Conservation (phyloP, 2,888 invertebrate genomes). For the Azorinus chamasolen region DNA sequence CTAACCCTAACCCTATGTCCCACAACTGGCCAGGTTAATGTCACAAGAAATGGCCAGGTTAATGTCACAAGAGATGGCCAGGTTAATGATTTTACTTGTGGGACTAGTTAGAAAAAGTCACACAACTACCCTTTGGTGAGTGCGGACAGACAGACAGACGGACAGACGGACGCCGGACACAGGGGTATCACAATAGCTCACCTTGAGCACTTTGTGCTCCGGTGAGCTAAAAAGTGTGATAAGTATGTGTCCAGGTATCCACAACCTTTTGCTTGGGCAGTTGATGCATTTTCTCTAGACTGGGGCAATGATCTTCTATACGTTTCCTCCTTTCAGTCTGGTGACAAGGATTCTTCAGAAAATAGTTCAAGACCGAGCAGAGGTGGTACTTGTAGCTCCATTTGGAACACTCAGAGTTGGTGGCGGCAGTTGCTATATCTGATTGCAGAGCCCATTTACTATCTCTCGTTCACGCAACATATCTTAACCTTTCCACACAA, state of each 20-base stretch:
- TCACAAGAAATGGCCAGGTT: too few species aligned
- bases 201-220: too few species aligned
- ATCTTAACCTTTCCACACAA: slow-evolving; percentile 17
- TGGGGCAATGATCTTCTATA: slow-evolving; percentile 26
- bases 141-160: too few species aligned
- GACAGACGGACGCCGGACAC: too few species aligned
- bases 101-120: too few species aligned
- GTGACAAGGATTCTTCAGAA: slow-evolving; percentile 23
- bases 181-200: too few species aligned
- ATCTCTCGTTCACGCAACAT: slow-evolving; percentile 9
- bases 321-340: slow-evolving; percentile 38
- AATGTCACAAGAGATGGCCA: too few species aligned
- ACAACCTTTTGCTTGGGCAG: slow-evolving; percentile 5
- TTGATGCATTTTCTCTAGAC: slow-evolving; percentile 25
- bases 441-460: background rate
- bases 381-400: slow-evolving; percentile 27
- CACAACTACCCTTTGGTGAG: too few species aligned
- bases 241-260: slow-evolving; percentile 9
- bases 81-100: too few species aligned
- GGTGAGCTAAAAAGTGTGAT: too few species aligned
- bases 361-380: slow-evolving; percentile 13
- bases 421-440: slow-evolving; percentile 14
- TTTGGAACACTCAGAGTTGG: slow-evolving; percentile 37
- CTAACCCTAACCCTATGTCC: too few species aligned
- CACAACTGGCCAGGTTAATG: too few species aligned